These are phyloP conservation scores for Chromis chromis DNA, from an alignment of 2,797 vertebrate genomes.

Conservation along the genomic window DNA sequence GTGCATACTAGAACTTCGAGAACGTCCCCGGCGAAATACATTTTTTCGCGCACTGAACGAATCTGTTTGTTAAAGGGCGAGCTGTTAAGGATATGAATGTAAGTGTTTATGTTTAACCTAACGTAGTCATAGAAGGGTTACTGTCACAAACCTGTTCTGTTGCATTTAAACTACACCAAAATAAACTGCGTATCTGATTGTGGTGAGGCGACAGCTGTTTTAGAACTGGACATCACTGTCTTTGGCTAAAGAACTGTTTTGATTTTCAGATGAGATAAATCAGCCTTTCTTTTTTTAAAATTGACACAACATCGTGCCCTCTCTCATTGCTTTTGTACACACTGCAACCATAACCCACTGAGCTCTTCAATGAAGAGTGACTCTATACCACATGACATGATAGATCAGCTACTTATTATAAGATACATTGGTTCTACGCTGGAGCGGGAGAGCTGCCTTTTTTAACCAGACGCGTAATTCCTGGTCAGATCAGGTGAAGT, in stretches of 20 bases:
- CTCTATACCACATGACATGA: constrained; percentile 71
- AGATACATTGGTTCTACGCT: constrained; percentile 60
- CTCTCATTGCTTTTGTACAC: constrained; percentile 79
- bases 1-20: constrained; percentile 72
- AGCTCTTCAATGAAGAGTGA: constrained; percentile 82
- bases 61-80: constrained; percentile 71
- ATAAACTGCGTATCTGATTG: constrained; percentile 72
- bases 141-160: constrained; percentile 70
- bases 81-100: constrained; percentile 81
- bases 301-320: constrained; percentile 70
- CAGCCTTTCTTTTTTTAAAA: constrained; percentile 71
- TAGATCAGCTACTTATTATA: constrained; percentile 67
- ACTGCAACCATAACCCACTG: constrained; percentile 73
- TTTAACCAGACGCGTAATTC: constrained; percentile 52
- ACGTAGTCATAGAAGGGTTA: constrained; percentile 70
- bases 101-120: constrained; percentile 75
- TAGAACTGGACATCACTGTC: constrained; percentile 81
- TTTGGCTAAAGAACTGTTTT: constrained; percentile 89
- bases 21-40: constrained; percentile 65
- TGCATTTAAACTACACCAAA: constrained; percentile 82
- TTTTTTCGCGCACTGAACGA: constrained; percentile 64
- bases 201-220: constrained; percentile 73
- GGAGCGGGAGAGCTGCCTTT: constrained; percentile 67
- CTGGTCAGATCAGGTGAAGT: constrained; percentile 55
- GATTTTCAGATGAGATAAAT: constrained; percentile 77